Percentiles rank a stretch among this genome's conserved stretches.
Evolutionary conservation across 2,888 invertebrate species (phyloP).

Genomic region (Liposcelis brunnea): DNA sequence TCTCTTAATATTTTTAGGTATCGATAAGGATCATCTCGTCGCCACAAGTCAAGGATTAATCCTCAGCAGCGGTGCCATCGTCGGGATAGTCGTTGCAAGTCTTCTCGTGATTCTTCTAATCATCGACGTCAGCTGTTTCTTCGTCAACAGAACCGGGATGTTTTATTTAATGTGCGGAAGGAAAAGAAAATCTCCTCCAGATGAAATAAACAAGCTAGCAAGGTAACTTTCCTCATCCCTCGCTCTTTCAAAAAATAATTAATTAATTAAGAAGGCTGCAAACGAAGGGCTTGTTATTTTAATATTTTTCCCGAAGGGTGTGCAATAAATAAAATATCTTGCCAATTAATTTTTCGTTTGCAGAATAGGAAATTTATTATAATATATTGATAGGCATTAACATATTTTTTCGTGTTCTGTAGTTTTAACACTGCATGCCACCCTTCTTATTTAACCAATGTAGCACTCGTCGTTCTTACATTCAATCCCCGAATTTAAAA

Average conservation of each 20-base stretch:
- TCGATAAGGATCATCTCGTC: conserved; percentile 23
- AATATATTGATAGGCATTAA: conserved; percentile 18
- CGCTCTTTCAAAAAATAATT: neutral
- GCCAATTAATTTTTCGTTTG: conserved; percentile 7
- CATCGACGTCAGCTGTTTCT: conserved; percentile 70
- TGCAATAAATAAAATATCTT: neutral
- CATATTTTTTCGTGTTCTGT: conserved; percentile 19
- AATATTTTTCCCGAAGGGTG: too few relatives aligned
- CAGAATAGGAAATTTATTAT: conserved; percentile 6
- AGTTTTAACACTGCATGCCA: too few relatives aligned
- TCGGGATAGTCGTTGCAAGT: conserved; percentile 67
- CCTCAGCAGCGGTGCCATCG: conserved; percentile 57
- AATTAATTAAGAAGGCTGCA: too few relatives aligned
- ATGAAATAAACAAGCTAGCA: conserved; percentile 68
- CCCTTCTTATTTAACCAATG: too few relatives aligned
- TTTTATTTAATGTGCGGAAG: conserved; percentile 29
- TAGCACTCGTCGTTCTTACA: too few relatives aligned
- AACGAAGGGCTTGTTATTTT: too few relatives aligned
- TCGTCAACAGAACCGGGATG: conserved; percentile 38
- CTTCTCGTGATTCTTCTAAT: conserved; percentile 52
- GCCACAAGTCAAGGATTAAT: conserved; percentile 15
- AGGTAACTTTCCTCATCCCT: conserved; percentile 37
- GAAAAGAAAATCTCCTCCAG: conserved; percentile 44
- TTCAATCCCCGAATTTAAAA: too few relatives aligned
- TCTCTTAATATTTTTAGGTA: conserved; percentile 8